Conservation (phyloP, 2,888 invertebrate species). For the Athripsodes cinereus region DNA sequence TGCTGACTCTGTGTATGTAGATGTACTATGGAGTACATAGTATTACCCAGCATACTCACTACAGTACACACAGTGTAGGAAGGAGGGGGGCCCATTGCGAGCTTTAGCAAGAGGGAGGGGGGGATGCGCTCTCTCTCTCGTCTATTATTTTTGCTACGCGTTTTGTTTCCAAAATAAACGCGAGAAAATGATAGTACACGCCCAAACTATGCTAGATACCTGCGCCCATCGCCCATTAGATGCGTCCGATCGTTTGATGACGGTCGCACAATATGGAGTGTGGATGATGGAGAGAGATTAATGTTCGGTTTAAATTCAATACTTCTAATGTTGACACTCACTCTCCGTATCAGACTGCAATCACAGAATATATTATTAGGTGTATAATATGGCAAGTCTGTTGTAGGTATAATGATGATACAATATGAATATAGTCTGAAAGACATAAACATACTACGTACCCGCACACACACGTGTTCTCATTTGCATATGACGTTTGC, state of each 20-base stretch:
- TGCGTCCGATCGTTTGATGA: constrained; percentile 21
- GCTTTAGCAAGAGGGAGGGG: constrained; percentile 11
- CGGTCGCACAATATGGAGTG: not conserved
- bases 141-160: constrained; percentile 25
- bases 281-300: too few relatives aligned
- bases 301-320: too few relatives aligned
- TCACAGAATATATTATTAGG: too few relatives aligned
- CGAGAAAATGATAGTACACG: constrained; percentile 24
- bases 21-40: too few relatives aligned
- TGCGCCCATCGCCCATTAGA: constrained; percentile 20
- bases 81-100: constrained; percentile 4
- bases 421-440: too few relatives aligned
- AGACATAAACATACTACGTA: not conserved
- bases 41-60: too few relatives aligned
- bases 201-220: constrained; percentile 26
- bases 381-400: too few relatives aligned
- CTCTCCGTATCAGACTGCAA: too few relatives aligned
- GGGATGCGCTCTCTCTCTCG: constrained; percentile 26
- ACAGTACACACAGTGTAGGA: not conserved
- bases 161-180: constrained; percentile 25
- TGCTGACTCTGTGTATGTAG: too few relatives aligned
- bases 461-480: constrained; percentile 26
- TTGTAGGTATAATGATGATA: too few relatives aligned
- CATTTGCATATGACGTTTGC: constrained; percentile 20
- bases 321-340: too few relatives aligned